Evolutionary conservation across 2,797 vertebrate species (phyloP).

Genomic region (Heliangelus exortis): DNA sequence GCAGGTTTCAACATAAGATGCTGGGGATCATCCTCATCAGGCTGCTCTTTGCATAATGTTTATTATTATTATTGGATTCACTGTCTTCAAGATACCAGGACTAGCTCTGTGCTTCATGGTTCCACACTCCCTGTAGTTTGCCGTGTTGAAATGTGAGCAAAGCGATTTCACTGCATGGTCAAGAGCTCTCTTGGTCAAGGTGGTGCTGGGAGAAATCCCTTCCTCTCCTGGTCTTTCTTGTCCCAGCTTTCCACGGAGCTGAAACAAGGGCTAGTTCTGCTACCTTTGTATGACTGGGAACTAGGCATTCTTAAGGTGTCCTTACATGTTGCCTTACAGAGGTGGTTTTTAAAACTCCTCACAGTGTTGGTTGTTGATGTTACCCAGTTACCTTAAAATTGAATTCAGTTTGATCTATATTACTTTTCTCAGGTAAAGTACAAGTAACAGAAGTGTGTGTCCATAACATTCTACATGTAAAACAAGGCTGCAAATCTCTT

Average conservation of each 20-base stretch:
- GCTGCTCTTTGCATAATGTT: background rate
- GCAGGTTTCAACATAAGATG: background rate
- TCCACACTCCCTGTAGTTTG: accelerated
- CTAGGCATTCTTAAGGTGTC: accelerated
- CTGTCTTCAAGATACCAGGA: background rate
- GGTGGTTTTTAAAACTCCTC: background rate
- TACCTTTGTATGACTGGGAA: background rate
- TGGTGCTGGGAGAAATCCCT: background rate
- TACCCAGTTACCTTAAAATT: background rate
- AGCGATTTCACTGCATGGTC: background rate
- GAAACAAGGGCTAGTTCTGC: background rate
- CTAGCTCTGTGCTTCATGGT: accelerated
- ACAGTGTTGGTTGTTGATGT: background rate
- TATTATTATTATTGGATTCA: accelerated
- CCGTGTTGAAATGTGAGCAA: accelerated
- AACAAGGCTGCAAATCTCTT: background rate
- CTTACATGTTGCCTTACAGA: background rate
- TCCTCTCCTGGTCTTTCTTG: background rate
- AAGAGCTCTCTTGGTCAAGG: background rate
- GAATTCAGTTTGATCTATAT: background rate
- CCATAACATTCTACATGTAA: background rate
- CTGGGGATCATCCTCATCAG: background rate
- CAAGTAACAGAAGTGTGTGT: background rate
- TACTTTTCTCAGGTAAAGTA: background rate
- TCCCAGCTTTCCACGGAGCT: background rate